Percentiles rank a stretch among this genome's conserved stretches.
phyloP scores from a whole-genome alignment of 53 echinoderm and acorn worm species.

The Stichopus horrens region DNA sequence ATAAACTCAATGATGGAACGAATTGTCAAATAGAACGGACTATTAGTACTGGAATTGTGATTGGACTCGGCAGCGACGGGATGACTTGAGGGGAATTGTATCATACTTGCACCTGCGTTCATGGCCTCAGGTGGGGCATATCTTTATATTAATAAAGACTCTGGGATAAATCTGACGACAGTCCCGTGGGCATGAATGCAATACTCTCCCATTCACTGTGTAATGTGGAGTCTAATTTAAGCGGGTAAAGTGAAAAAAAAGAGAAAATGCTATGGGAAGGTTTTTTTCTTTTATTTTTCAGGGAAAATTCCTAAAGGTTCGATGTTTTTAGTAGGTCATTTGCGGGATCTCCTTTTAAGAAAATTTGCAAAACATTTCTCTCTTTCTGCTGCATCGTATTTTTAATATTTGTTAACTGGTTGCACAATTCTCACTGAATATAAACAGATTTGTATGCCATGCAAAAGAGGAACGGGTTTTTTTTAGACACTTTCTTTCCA shows the following conservation, averaged over 20 bases:
- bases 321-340: not conserved
- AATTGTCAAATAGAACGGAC: not conserved
- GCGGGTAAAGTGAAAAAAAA: not conserved
- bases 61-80: not conserved
- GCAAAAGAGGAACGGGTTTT: not conserved
- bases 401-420: not conserved
- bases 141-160: conserved; percentile 5
- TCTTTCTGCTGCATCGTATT: not conserved
- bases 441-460: not conserved
- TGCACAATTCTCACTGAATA: not conserved
- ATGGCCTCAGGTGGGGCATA: conserved; percentile 8
- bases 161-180: not conserved
- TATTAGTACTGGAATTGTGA: conserved; percentile 1
- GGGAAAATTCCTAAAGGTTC: not conserved
- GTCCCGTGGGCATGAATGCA: not conserved
- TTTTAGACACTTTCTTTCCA: not conserved
- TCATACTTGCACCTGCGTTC: conserved; percentile 14
- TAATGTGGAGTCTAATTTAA: not conserved
- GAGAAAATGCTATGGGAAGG: not conserved
- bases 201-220: not conserved
- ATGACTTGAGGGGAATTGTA: conserved; percentile 1
- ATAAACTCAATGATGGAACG: not conserved
- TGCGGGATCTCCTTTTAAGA: not conserved
- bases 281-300: not conserved
- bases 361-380: not conserved